Evolutionary conservation across 2,113 vertebrate genomes (phyloP), one percentile per base, ranked within the genome.

Genomic region (Sciurus niger): DNA sequence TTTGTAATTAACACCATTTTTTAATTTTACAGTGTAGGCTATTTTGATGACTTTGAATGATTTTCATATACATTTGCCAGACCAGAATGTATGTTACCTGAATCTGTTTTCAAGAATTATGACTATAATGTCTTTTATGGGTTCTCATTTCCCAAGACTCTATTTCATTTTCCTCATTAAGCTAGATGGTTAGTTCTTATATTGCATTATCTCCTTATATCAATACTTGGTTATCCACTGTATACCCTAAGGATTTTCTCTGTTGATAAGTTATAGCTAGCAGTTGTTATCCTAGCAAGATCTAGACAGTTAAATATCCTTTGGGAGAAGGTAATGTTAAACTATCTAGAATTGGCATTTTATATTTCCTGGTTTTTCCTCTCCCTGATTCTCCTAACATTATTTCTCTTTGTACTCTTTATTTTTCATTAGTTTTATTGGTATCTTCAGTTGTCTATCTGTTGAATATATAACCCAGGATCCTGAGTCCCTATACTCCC

Each of bases 101-200:
- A 94, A 84, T 87, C 43, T 92, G 30, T 93, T 93, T 65, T 8
- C n/a, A 90, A 94, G 40, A 95, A 86, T 93, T 84, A 65, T 82
- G 46, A 88, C 60, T 88, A 77, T 88, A 78, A 94, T 89, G 25
- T 86, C 8, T 70, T 78, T 68, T 83, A 94, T 90, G 70, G 20
- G 32, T 88, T 68, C n/a, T 76, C 67, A 82, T 87, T 92, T 86
- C 48, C 65, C 73, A 93, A 55, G 43, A 1, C 13, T 95, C 40
- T n/a, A 20, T 78, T 80, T 86, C 74, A 68, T 72, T 91, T 92
- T 79, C 86, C 65, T 74, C 12, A 37, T 86, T 84, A 80, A 74
- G 43, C n/a, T 90, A 84, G 65, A 32, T 40, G 48, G 28, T 87
- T 86, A 89, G 28, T 63, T 94, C 46, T 90, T 40, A 90, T 78